Evolutionary conservation across 1,140 invertebrate genomes (phyloP), one percentile per base, ranked within the genome.

Genomic region (Zaprionus gabonicus): DNA sequence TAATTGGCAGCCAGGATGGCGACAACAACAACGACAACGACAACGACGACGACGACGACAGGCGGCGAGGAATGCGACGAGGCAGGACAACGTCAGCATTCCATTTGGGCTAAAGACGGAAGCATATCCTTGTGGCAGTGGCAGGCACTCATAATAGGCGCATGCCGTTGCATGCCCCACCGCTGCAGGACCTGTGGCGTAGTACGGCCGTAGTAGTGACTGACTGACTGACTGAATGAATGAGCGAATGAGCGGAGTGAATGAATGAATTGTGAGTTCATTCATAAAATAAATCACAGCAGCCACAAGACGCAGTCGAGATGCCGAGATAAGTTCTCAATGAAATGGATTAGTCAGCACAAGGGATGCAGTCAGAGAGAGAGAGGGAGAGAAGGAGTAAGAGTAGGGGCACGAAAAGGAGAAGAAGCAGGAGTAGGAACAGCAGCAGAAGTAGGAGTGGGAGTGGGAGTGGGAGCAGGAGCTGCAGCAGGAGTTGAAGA

Each of bases 331-430:
- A 73, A 72, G 57, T 80, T 71, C 78, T 88, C 85, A 88, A 88
- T 88, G 84, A 88, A 88, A 88, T 79, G 84, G 85, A 88, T 88
- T 88, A 88, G 84, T 88, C 84, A 83, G 84, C 84, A 88, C 23
- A 65, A 46, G 64, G 38, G 36, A 27, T 53, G 55, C 36, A 55
- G 13, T 34, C 5, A 20, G 41, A 17, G 41, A 38, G 38, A 41
- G 41, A 10, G 41, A 7, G 20, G n/a, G n/a, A 20, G 20, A 9
- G 7, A 6, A 23, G 58, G 5, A 0, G 25, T 0, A 17, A 20
- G 3, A 9, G 17, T 13, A 56, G n/a, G 0, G 10, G 74, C 12
- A 44, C 53, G 4, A 31, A 46, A 2, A 28, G 28, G 7, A 28
- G 62, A 2, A 23, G 23, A 2, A 53, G 58, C 9, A 55, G 38